phyloP scores from a whole-genome alignment of 2,888 invertebrate species.

The Ypsolopha scabrella region DNA sequence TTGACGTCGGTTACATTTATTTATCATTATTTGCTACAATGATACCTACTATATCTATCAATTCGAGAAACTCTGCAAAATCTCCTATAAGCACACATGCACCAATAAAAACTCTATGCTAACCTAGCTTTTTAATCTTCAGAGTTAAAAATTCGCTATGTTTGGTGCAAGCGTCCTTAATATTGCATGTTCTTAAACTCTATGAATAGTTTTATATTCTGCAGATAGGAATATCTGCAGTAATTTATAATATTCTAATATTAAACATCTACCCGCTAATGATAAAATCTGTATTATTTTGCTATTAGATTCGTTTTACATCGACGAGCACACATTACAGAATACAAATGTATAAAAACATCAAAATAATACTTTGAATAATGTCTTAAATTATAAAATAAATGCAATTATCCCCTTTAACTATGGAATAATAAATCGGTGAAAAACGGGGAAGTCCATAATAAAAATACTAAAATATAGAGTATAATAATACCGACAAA shows the following conservation, averaged over 20 bases:
- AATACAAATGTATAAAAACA: background rate
- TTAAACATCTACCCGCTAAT: background rate
- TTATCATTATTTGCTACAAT: background rate
- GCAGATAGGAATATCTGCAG: background rate
- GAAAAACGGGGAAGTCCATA: background rate
- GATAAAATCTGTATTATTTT: background rate
- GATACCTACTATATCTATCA: background rate
- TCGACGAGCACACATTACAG: background rate
- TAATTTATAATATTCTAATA: conserved; percentile 2
- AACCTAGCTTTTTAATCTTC: background rate
- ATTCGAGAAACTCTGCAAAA: background rate
- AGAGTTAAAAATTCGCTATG: background rate
- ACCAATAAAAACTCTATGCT: background rate
- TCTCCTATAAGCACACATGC: no score
- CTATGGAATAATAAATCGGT: background rate
- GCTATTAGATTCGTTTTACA: background rate
- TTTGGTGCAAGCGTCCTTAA: background rate
- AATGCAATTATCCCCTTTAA: background rate
- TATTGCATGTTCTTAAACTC: conserved; percentile 1
- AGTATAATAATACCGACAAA: no score
- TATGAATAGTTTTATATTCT: background rate
- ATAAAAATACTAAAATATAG: background rate
- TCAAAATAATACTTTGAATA: background rate
- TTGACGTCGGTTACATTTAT: background rate
- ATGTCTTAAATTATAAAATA: conserved; percentile 1